Percentiles rank a stretch among this genome's conserved stretches.
phyloP scores from a whole-genome alignment of 2,113 vertebrate genomes.

The Scatophagus argus region DNA sequence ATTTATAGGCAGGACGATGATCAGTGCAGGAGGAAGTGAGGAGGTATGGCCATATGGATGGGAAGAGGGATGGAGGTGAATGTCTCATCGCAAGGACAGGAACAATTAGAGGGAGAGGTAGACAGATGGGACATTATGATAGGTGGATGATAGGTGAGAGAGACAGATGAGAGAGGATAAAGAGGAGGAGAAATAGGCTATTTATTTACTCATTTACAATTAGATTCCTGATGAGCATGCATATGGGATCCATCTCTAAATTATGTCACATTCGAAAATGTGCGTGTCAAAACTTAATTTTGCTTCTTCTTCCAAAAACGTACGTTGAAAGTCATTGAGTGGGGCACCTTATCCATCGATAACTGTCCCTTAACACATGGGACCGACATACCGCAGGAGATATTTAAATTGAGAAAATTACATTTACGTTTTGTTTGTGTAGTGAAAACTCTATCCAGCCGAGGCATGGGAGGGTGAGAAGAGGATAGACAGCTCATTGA shows the following conservation, averaged over 20 bases:
- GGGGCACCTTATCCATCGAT: conserved; percentile 44
- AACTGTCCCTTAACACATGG: conserved; percentile 38
- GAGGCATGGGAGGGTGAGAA: conserved; percentile 66
- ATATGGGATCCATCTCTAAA: background rate
- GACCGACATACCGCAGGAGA: conserved; percentile 12
- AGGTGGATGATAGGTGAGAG: conserved; percentile 49
- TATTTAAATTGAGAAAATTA: conserved; percentile 56
- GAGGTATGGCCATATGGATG: conserved; percentile 63
- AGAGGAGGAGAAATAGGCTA: conserved; percentile 32
- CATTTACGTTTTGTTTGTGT: conserved; percentile 62
- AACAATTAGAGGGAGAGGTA: conserved; percentile 61
- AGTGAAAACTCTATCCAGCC: conserved; percentile 55
- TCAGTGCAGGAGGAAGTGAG: conserved; percentile 35
- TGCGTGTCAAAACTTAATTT: background rate
- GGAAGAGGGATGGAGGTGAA: conserved; percentile 54
- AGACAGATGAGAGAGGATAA: conserved; percentile 31
- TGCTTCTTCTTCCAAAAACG: background rate
- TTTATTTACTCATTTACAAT: conserved; percentile 32
- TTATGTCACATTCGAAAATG: background rate
- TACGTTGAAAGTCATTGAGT: background rate
- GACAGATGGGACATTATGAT: conserved; percentile 71
- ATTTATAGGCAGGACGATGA: conserved; percentile 34
- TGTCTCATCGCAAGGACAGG: conserved; percentile 71
- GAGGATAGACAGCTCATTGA: conserved; percentile 79
- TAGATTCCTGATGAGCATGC: background rate